Evolutionary conservation across 2,113 vertebrate species (phyloP).

Genomic region (Ancistrus triradiatus): DNA sequence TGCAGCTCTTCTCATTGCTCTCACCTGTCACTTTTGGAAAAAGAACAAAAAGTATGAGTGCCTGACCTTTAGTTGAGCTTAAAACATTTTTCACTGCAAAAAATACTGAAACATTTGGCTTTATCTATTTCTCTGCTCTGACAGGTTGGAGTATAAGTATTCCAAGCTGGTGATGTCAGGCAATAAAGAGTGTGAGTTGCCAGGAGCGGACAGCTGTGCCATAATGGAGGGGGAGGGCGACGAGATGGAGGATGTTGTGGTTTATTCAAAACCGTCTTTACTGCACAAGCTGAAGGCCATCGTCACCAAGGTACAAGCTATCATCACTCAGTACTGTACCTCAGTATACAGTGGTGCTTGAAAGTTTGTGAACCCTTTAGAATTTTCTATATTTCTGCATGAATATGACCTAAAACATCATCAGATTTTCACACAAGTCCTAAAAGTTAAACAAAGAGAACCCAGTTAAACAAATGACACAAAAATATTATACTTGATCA

Average conservation of each 20-base stretch:
- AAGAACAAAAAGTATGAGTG: constrained; percentile 93
- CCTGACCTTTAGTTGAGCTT: neutral
- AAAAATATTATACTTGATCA: no score
- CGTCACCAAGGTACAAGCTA: constrained; percentile 80
- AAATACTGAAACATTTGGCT: no score
- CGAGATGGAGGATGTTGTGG: constrained; percentile 88
- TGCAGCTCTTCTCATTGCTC: constrained; percentile 80
- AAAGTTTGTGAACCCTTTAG: no score
- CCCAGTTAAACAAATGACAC: no score
- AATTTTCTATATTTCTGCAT: no score
- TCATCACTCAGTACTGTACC: neutral
- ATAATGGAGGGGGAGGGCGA: constrained; percentile 98
- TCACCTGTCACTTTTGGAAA: constrained; percentile 98
- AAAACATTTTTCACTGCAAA: no score
- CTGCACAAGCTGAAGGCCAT: constrained; percentile 91
- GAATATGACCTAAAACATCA: no score
- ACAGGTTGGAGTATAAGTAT: constrained; percentile 94
- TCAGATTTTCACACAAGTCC: no score
- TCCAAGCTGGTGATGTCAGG: constrained; percentile 93
- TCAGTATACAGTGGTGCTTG: neutral
- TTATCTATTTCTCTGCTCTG: constrained; percentile 27
- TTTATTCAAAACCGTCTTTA: constrained; percentile 88
- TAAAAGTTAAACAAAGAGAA: no score
- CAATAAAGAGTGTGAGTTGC: constrained; percentile 92
- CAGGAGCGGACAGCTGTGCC: constrained; percentile 93